These are phyloP conservation scores for Brachionus manjavacas DNA, from an alignment of 1,140 invertebrate species.

Conservation along the genomic window DNA sequence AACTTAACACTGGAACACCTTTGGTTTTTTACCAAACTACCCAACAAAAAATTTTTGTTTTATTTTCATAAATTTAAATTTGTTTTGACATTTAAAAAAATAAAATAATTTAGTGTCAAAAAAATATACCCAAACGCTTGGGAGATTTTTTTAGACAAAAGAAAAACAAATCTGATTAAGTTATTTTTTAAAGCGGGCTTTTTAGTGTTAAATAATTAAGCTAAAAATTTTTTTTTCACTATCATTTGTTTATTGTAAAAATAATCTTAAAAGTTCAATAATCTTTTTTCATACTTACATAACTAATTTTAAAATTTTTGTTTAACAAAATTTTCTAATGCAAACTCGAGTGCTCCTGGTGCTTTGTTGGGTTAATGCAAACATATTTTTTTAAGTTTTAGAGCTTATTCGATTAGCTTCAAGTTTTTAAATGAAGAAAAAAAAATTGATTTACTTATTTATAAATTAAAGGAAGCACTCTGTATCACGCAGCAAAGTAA, in stretches of 20 bases:
- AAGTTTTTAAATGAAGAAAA: neutral
- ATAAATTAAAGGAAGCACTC: neutral
- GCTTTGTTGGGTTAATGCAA: neutral
- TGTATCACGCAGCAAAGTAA: slow-evolving; percentile 8
- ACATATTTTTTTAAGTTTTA: neutral
- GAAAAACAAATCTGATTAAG: too few relatives aligned
- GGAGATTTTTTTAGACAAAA: too few relatives aligned
- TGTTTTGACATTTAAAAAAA: neutral
- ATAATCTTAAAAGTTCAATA: neutral
- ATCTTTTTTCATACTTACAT: neutral
- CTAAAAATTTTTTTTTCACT: neutral
- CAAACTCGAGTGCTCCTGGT: neutral
- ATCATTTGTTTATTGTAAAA: neutral
- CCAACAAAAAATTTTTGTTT: too few relatives aligned
- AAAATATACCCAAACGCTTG: too few relatives aligned
- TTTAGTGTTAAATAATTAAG: neutral
- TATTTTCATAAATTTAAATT: too few relatives aligned
- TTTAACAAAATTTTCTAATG: neutral
- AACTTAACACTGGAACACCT: neutral
- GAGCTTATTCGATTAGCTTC: neutral
- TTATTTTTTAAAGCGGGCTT: too few relatives aligned
- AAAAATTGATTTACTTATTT: neutral
- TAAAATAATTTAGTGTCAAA: neutral
- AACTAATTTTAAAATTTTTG: neutral
- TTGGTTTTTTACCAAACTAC: too few relatives aligned